Evolutionary conservation across 2,888 invertebrate species (phyloP).

Genomic region (Parascotia fuliginaria): DNA sequence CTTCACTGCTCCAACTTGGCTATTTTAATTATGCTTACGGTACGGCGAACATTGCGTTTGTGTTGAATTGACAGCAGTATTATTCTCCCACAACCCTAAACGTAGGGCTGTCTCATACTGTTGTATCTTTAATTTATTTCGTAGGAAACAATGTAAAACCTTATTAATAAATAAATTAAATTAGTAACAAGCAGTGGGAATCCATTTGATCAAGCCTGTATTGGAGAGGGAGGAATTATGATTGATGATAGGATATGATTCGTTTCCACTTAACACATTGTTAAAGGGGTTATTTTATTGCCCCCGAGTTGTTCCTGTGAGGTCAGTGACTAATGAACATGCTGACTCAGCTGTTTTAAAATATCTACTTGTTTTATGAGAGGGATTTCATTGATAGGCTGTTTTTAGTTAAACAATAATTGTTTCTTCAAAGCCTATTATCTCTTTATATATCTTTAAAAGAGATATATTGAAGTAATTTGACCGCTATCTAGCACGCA

Average conservation of each 20-base stretch:
- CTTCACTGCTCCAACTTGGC: conserved; percentile 4
- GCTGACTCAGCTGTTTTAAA: conserved; percentile 73
- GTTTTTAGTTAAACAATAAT: conserved; percentile 28
- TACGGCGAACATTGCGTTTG: neutral
- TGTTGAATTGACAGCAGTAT: conserved; percentile 3
- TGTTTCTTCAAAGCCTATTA: conserved; percentile 27
- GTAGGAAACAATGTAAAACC: conserved; percentile 20
- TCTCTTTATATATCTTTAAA: conserved; percentile 6
- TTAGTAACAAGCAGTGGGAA: conserved; percentile 57
- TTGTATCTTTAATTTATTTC: conserved; percentile 7
- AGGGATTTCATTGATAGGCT: conserved; percentile 49
- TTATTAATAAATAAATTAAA: conserved; percentile 55
- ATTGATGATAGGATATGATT: conserved; percentile 83
- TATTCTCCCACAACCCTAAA: conserved; percentile 1
- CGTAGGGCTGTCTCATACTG: conserved; percentile 4
- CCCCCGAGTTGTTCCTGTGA: conserved; percentile 69
- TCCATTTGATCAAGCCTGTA: conserved; percentile 55
- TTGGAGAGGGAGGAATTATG: conserved; percentile 74
- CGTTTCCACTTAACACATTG: conserved; percentile 83
- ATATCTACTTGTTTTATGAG: conserved; percentile 62
- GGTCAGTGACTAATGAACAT: conserved; percentile 80
- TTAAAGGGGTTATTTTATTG: conserved; percentile 83
- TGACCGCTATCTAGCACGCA: neutral
- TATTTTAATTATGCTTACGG: conserved; percentile 1
- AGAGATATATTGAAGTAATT: neutral